Evolutionary conservation across 2,888 invertebrate species (phyloP), one percentile per base, ranked within the genome.

Genomic region (Protophormia terraenovae): DNA sequence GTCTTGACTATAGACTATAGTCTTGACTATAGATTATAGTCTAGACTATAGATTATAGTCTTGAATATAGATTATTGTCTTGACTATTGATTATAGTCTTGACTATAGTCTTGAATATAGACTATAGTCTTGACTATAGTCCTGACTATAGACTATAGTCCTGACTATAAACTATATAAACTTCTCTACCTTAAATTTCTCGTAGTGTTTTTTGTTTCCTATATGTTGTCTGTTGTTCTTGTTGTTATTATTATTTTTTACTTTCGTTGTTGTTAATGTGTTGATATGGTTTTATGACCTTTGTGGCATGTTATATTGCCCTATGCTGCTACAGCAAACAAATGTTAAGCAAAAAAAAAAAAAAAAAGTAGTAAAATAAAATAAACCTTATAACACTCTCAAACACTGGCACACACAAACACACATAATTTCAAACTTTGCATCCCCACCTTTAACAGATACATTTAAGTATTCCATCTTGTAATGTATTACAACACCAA

Each of bases 201-300:
- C 12, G 16, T 10, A 53, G 66, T 73, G 84, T 55, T 53, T 47
- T 45, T 38, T 69, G 35, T 24, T 69, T n/a, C 22, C 24, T 62
- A 12, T 35, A 29, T 62, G 53, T 67, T 78, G 50, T 66, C 58
- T 73, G n/a, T 38, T 81, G 14, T 58, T 62, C 8, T 19, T 53
- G 16, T 55, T 27, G 2, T 2, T 45, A n/a, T 45, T 35, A 41
- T 53, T 66, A 35, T 62, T 69, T 69, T 83, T 38, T 79, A 62
- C 69, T 69, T 83, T 71, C 66, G 62, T 83, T 89, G 89, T 75
- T 71, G 78, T 90, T 90, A 90, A 91, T 90, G 88, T 90, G 89
- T 90, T 90, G 90, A 91, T 90, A 90, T 90, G 90, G 89, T 90
- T 90, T 90, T 90, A 90, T 90, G 90, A 90, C 90, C 90, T 89